Evolutionary conservation across 1,140 invertebrate genomes (phyloP), one percentile per base, ranked within the genome.

Genomic region (Eulimnadia texana): DNA sequence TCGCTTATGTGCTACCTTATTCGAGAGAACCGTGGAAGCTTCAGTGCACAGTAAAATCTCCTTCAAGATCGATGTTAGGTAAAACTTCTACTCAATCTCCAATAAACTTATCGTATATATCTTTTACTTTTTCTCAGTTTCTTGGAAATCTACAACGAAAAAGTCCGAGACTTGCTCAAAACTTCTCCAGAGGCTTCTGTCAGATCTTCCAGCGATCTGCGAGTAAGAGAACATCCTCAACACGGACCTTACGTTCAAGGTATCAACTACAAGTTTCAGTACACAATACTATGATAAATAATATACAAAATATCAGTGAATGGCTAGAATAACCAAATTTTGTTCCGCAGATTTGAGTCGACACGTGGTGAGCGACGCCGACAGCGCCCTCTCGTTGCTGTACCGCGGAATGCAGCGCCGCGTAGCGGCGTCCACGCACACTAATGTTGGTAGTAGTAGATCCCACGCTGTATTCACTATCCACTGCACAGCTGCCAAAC

Each of bases 391-490:
- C 22, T 61, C 74, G 72, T 82, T 84, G 65, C 86, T 87, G 79
- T 76, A 82, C 54, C 79, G 82, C 67, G 88, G 88, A 62, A 89
- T 89, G 77, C 77, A 80, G 60, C 82, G 85, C 69, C 79, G 87
- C 62, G 88, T 85, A 11, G 88, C 86, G 1, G 86, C 86, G 11
- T 84, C 84, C 67, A 90, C 86, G 65, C 86, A 88, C 69, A 89
- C 88, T 85, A 88, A 90, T 73, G 85, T 88, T 72, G 85, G 86
- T 61, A 87, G 84, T 70, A 92, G 88, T 69, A 79, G 94, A 67
- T 94, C 90, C 74, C 94, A 98, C 78, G 93, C 93, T 47, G 95
- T 98, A 68, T 98, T 98, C 75, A 84, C 79, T 61, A 89, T 98
- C 70, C 90, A 86, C 27, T 91, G 90, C 73, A 85, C 89, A 61